Evolutionary conservation across 2,888 invertebrate species (phyloP).

Genomic region (Glaucopsyche alexis): DNA sequence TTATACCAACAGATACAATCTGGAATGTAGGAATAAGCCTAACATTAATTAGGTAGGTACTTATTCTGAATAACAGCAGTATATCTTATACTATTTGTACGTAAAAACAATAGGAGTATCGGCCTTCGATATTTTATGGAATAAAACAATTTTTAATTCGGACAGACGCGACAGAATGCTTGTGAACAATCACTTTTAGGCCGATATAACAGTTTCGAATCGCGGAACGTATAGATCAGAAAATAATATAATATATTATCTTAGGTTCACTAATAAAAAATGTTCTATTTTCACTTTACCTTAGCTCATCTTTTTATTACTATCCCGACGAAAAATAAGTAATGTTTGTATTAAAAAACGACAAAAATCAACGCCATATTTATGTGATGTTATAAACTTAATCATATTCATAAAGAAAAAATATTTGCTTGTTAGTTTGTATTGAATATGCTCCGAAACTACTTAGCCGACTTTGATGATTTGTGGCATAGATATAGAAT

Average conservation of each 20-base stretch:
- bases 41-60: slow-evolving; percentile 32
- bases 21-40: slow-evolving; percentile 54
- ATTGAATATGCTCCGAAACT: no score
- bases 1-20: slow-evolving; percentile 42
- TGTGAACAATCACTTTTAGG: background rate
- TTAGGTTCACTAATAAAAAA: background rate
- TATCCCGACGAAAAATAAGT: no score
- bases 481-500: no score
- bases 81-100: slow-evolving; percentile 41
- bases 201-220: background rate
- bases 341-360: no score
- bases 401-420: background rate
- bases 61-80: slow-evolving; percentile 34
- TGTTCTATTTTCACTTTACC: background rate
- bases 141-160: background rate
- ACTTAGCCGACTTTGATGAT: no score
- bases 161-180: background rate
- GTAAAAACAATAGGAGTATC: slow-evolving; percentile 34
- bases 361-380: no score
- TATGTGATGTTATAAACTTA: no score
- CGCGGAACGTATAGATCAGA: background rate
- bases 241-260: background rate
- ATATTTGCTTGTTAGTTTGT: no score
- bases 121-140: background rate
- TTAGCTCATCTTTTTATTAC: no score